Evolutionary conservation across 2,888 invertebrate species (phyloP).

Genomic region (Laspeyria flexula): DNA sequence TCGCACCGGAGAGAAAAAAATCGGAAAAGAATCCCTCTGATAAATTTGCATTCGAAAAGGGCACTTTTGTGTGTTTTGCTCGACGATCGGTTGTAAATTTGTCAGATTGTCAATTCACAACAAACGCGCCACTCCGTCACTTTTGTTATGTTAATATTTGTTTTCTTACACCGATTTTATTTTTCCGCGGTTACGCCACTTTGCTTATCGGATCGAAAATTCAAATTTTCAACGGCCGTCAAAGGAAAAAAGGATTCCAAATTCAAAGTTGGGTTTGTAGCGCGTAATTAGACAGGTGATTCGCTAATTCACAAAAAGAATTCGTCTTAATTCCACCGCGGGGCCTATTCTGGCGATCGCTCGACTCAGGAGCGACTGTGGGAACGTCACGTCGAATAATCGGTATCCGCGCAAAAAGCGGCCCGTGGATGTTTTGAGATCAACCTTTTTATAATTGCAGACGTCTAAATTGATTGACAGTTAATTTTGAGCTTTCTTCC

Average conservation of each 20-base stretch:
- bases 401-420: constrained; percentile 79
- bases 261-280: constrained; percentile 62
- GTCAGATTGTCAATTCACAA: constrained; percentile 82
- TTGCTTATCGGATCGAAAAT: constrained; percentile 33
- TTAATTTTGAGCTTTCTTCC: constrained; percentile 47
- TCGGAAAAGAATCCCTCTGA: constrained; percentile 71
- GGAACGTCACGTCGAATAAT: constrained; percentile 83
- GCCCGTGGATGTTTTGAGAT: constrained; percentile 57
- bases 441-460: constrained; percentile 58
- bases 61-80: constrained; percentile 77
- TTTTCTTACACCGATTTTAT: constrained; percentile 53
- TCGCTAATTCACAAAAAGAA: constrained; percentile 82
- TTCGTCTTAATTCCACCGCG: constrained; percentile 70
- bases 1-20: constrained; percentile 72
- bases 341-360: constrained; percentile 60
- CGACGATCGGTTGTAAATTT: constrained; percentile 81
- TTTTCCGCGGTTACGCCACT: constrained; percentile 40
- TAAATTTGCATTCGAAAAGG: constrained; percentile 83
- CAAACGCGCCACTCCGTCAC: constrained; percentile 71
- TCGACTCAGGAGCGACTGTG: constrained; percentile 63
- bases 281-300: constrained; percentile 84
- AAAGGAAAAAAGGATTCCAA: constrained; percentile 52
- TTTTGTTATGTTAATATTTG: constrained; percentile 82
- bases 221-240: constrained; percentile 37
- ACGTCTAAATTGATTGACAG: constrained; percentile 50